Base-by-base conservation (phyloP, 2,888 invertebrate genomes). In the Tortrix viridana region DNA sequence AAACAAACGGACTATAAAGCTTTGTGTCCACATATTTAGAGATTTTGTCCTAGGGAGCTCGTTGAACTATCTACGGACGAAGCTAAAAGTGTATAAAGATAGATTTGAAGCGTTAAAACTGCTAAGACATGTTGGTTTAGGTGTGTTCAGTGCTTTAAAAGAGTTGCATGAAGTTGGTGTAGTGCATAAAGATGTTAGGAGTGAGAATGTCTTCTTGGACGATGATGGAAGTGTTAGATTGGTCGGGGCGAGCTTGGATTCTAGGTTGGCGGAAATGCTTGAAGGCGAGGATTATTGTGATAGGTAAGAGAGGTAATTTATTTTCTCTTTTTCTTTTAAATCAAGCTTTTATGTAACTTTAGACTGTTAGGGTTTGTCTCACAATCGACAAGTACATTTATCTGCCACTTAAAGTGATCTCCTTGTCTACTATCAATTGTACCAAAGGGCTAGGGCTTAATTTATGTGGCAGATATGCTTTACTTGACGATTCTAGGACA, bases 111-210 rank as follows among this genome's bases (percentile, higher is more conserved):
- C 79, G 9, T 71, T 90, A 20, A 82, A 78, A 48, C 67, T 95
- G 59, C 76, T 97, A 6, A 92, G 95, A 37, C 93, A 94, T 76
- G 93, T 97, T 37, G 95, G 95, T 0, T 89, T 92, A 52, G 96
- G 96, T 32, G 93, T 97, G 26, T 89, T 98, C 3, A 93, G 94
- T 57, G 97, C 96, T 14, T 85, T 98, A 37, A 94, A 94, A 43
- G 97, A 95, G 80, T 89, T 98, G 60, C 98, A 98, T 80, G 93
- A 95, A 71, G 96, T 95, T 67, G 96, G 96, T 68, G 95, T 98
- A 1, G 94, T 97, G 16, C 98, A 98, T 81, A 95, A 95, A 75
- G 95, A 97, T 83, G 86, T 98, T n/a, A 89, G 95, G 65, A 95
- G 95, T 72, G 94, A 95, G 19, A 95, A 95, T 69, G 94, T 97